Evolutionary conservation across 2,888 invertebrate genomes (phyloP).

Genomic region (Tillus elongatus): DNA sequence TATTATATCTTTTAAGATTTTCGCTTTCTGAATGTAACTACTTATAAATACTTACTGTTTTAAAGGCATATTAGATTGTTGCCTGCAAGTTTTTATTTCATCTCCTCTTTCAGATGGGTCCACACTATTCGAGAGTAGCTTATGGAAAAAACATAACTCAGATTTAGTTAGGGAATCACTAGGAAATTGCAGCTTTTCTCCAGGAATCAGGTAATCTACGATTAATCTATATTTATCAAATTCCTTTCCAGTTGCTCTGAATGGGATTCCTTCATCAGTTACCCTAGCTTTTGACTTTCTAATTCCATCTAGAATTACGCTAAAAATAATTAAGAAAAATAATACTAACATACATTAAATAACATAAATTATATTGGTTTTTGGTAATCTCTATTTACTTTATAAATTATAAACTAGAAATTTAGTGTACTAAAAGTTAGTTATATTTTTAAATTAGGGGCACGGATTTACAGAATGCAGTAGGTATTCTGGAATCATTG

Average conservation of each 20-base stretch:
- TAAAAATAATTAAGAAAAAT: slow-evolving; percentile 37
- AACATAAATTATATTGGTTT: not conserved
- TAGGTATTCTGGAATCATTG: no score
- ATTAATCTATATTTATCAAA: slow-evolving; percentile 51
- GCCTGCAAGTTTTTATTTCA: slow-evolving; percentile 44
- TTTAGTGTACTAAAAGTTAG: no score
- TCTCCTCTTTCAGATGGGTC: slow-evolving; percentile 52
- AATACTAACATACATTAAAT: not conserved
- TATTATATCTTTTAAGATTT: no score
- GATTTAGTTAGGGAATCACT: slow-evolving; percentile 35
- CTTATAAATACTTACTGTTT: no score
- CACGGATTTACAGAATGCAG: no score
- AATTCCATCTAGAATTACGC: slow-evolving; percentile 54
- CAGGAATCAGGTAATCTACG: slow-evolving; percentile 51
- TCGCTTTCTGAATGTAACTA: no score
- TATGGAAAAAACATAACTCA: slow-evolving; percentile 49
- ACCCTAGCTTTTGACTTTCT: slow-evolving; percentile 43
- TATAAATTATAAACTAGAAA: no score
- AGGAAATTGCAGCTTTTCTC: slow-evolving; percentile 34
- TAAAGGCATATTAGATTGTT: no score
- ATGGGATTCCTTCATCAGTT: slow-evolving; percentile 42
- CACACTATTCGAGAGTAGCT: slow-evolving; percentile 51
- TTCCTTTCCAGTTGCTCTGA: slow-evolving; percentile 50
- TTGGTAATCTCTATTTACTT: not conserved
- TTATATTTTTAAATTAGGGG: no score